Base-by-base conservation (phyloP, 1,140 invertebrate genomes). In the Heliothis subflexa region DNA sequence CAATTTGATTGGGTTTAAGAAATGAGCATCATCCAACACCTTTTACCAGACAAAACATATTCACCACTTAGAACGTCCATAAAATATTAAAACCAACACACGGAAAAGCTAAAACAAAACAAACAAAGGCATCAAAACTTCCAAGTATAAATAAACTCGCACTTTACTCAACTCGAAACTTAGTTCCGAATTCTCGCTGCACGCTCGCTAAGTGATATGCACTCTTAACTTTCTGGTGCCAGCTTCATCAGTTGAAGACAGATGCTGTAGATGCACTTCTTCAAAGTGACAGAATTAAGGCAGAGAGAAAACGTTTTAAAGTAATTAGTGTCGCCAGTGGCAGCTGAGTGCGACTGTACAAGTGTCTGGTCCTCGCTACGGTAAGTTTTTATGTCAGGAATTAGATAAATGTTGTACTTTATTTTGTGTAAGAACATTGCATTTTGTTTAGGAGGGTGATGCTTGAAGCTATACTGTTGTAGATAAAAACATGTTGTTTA, bases 201-300 rank as follows among this genome's bases (percentile, higher is more conserved):
- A 33, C 49, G 77, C 64, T 72, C 49, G 28, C 77, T 78, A 78
- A 78, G 77, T 78, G 77, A 78, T 78, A 72, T 72, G 77, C 70
- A 78, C 77, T 61, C 68, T 72, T 78, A 78, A 78, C 77, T 78
- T 78, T 78, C 72, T 78, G 68, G 77, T 78, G 54, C 52, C 21
- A 33, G 45, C 25, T 72, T 72, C 68, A 78, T 78, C 77, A 72
- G 77, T 45, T 61, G 45, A 11, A 68, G 77, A 71, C 77, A 78
- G 77, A 62, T 62, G 40, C 57, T 47, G 47, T 70, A 18, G 45
- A 70, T 70, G 66, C 66, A 70, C 47, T 70, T 50, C 66, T 70
- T 70, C 18, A 75, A 75, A 62, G 21, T 52, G 40, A 75, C 40
- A 62, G 47, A 52, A 75, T 64, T 75, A 62, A 64, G 40, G 16